phyloP scores from a whole-genome alignment of 35 echinoderm and acorn worm genomes.

The Eucidaris tribuloides region DNA sequence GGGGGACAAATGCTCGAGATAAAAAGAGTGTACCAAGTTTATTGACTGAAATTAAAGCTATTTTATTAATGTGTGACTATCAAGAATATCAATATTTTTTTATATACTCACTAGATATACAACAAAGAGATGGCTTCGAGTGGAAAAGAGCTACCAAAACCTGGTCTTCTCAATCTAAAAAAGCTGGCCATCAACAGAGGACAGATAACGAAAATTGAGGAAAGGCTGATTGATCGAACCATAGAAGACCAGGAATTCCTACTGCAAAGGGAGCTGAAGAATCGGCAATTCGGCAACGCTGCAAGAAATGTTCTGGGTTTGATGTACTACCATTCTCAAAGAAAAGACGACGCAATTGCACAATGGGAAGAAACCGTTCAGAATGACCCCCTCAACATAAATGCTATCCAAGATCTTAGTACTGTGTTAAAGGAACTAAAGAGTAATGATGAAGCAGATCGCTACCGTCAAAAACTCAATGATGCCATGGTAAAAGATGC shows the following conservation, averaged over 20 bases:
- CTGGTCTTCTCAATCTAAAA: neutral
- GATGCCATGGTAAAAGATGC: neutral
- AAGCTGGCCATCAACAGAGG: constrained; percentile 7
- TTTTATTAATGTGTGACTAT: no score
- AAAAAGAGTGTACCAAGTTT: no score
- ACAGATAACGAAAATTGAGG: neutral
- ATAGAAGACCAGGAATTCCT: neutral
- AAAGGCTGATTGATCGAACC: neutral
- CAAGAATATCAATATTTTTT: no score
- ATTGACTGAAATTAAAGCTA: no score
- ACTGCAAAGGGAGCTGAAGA: neutral
- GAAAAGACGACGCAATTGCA: neutral
- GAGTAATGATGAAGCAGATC: neutral
- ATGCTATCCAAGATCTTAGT: neutral
- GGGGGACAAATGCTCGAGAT: no score
- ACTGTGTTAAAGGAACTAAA: neutral
- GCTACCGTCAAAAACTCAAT: neutral
- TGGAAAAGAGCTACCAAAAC: neutral
- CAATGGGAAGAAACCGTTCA: neutral
- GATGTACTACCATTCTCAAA: constrained; percentile 1
- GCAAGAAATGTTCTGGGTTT: neutral
- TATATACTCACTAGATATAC: no score
- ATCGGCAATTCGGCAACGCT: neutral
- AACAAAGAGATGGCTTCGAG: no score
- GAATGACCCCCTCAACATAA: neutral